A percentile compares a stretch with the other conserved stretches of the same genome.
Evolutionary conservation across 2,797 vertebrate species (phyloP).

Genomic region (Margarornis squamiger): DNA sequence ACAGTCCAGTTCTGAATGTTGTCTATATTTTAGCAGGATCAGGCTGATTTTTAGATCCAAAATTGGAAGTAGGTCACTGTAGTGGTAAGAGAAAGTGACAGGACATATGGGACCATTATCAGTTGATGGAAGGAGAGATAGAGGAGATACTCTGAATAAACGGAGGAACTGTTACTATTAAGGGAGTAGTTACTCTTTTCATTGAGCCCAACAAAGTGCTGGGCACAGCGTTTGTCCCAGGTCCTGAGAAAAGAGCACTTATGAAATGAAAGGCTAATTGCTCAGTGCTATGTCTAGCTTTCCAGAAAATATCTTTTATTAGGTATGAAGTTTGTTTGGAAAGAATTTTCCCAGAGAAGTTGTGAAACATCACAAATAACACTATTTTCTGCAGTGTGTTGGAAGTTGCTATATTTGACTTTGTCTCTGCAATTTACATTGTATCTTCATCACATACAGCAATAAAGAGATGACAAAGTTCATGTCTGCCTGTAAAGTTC

Average conservation of each 20-base stretch:
- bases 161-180: neutral
- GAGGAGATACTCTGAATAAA: neutral
- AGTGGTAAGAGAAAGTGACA: neutral
- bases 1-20: neutral
- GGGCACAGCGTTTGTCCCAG: neutral
- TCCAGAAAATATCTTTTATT: neutral
- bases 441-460: neutral
- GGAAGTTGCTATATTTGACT: neutral
- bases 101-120: neutral
- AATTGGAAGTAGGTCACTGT: neutral
- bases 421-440: neutral
- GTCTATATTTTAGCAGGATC: neutral
- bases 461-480: neutral
- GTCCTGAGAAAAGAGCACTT: neutral
- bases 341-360: neutral
- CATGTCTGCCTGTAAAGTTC: neutral
- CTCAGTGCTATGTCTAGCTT: neutral
- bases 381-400: neutral
- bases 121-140: neutral
- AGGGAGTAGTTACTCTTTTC: neutral
- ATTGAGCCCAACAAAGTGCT: rapidly evolving
- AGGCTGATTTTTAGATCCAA: neutral
- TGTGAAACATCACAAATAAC: neutral
- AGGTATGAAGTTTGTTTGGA: neutral
- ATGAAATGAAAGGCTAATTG: neutral